Evolutionary conservation across 2,113 vertebrate species (phyloP).

Genomic region (Otolemur garnettii): DNA sequence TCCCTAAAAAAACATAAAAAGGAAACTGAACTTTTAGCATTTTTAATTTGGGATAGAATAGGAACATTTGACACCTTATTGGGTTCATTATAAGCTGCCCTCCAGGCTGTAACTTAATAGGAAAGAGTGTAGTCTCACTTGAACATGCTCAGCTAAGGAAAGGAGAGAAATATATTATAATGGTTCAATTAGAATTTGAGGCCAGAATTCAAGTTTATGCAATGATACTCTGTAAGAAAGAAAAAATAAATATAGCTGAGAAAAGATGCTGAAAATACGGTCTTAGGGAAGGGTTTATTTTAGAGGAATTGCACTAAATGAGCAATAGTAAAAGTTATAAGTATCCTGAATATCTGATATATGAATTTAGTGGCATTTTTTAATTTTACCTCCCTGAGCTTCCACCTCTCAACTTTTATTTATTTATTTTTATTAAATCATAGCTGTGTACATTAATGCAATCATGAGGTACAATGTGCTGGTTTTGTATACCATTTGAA

Average conservation of each 20-base stretch:
- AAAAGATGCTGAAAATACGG: neutral
- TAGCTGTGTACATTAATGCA: too few relatives aligned
- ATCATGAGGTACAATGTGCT: too few relatives aligned
- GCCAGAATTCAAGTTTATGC: slow-evolving; percentile 44
- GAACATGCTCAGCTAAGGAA: neutral
- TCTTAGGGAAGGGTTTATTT: neutral
- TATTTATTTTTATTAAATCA: too few relatives aligned
- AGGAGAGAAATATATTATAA: neutral
- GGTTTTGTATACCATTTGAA: too few relatives aligned
- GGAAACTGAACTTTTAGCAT: neutral
- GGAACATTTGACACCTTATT: slow-evolving; percentile 40
- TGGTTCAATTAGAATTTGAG: neutral
- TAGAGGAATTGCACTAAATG: neutral
- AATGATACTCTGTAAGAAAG: neutral
- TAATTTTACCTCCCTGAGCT: too few relatives aligned
- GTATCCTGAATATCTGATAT: neutral
- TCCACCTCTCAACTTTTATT: too few relatives aligned
- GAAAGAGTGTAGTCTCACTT: neutral
- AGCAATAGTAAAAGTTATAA: neutral
- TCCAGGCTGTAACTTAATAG: slow-evolving; percentile 47
- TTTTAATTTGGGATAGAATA: slow-evolving; percentile 48
- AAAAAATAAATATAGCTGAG: neutral
- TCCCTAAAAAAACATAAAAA: slow-evolving; percentile 40
- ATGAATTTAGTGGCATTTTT: neutral
- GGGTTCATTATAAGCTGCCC: slow-evolving; percentile 70